These are phyloP conservation scores for Antechinus flavipes DNA, from an alignment of 2,113 vertebrate species.

Conservation along the genomic window DNA sequence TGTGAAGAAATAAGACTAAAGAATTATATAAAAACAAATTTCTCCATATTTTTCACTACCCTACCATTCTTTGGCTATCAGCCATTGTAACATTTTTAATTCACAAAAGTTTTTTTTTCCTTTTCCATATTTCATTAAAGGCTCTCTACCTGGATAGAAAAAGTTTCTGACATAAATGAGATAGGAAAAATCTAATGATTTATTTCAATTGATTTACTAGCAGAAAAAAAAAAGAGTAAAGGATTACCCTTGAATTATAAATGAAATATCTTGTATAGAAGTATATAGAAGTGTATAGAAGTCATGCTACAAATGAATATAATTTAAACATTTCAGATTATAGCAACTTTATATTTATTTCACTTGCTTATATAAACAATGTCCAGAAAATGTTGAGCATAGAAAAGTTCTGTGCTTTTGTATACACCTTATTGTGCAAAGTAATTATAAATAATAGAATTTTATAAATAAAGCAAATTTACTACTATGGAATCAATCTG, in stretches of 20 bases:
- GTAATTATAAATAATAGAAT: conserved; percentile 3
- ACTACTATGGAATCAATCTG: conserved; percentile 63
- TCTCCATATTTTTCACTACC: conserved; percentile 18
- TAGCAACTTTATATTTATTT: conserved; percentile 16
- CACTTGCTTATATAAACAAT: neutral
- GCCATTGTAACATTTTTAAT: neutral
- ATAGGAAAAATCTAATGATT: neutral
- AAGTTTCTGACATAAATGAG: neutral
- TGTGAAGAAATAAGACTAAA: conserved; percentile 27
- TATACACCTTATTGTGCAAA: conserved; percentile 41
- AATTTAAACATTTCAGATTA: conserved; percentile 13
- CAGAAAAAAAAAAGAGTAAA: conserved; percentile 51
- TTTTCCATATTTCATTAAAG: neutral
- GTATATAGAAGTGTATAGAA: no score
- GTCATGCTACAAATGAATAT: conserved; percentile 46
- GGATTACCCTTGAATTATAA: conserved; percentile 49
- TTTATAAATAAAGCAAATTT: conserved; percentile 57
- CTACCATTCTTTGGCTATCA: neutral
- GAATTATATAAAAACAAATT: neutral
- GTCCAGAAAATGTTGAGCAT: neutral
- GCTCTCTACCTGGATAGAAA: neutral
- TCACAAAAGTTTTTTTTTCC: neutral
- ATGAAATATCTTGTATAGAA: conserved; percentile 36
- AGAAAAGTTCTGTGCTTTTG: conserved; percentile 45
- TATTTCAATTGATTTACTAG: conserved; percentile 26